phyloP scores from a whole-genome alignment of 2,888 invertebrate species.

The Polia nebulosa region DNA sequence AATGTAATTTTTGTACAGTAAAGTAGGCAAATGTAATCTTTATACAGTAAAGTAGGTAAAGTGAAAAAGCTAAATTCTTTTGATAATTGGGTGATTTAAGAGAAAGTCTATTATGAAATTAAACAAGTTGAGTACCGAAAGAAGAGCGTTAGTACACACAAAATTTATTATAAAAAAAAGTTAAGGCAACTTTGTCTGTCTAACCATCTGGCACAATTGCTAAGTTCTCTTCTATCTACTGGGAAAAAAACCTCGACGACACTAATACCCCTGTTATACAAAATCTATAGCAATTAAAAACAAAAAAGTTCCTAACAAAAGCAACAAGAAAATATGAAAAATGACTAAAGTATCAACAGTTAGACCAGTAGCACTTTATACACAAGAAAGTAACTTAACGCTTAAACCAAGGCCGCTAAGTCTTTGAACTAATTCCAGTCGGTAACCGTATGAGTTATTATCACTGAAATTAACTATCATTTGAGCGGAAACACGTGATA shows the following conservation, averaged over 20 bases:
- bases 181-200: too few species aligned
- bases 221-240: too few species aligned
- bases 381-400: slow-evolving; percentile 63
- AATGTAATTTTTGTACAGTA: neutral
- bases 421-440: slow-evolving; percentile 60
- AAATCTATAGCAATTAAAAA: too few species aligned
- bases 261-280: too few species aligned
- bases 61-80: too few species aligned
- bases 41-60: neutral
- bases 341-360: slow-evolving; percentile 18
- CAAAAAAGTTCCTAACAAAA: neutral
- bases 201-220: too few species aligned
- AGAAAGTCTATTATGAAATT: neutral
- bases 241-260: too few species aligned
- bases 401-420: slow-evolving; percentile 57
- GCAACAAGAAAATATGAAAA: slow-evolving; percentile 3
- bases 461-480: slow-evolving; percentile 16
- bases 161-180: too few species aligned
- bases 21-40: too few species aligned
- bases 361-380: slow-evolving; percentile 14
- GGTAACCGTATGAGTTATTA: slow-evolving; percentile 30
- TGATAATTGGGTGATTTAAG: slow-evolving; percentile 14
- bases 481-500: neutral
- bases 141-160: too few species aligned
- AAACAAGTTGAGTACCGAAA: too few species aligned